Evolutionary conservation across 2,888 invertebrate genomes (phyloP).

Genomic region (Drosophila borealis): DNA sequence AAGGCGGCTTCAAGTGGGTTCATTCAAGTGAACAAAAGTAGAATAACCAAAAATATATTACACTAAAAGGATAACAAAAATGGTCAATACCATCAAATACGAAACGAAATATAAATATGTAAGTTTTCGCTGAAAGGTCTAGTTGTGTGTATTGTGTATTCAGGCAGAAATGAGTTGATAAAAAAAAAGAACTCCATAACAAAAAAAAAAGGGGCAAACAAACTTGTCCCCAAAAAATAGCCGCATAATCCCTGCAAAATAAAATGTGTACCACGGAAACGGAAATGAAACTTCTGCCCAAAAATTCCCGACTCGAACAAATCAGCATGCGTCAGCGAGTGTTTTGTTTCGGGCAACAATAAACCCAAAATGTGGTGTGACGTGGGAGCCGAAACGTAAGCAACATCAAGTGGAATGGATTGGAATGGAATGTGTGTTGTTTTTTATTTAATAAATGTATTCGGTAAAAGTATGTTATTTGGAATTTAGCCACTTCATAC

Average conservation of each 20-base stretch:
- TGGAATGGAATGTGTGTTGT: slow-evolving; percentile 1
- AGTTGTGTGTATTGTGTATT: slow-evolving; percentile 54
- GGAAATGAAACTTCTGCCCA: slow-evolving; percentile 24
- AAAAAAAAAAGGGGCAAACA: slow-evolving; percentile 20
- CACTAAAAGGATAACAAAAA: slow-evolving; percentile 34
- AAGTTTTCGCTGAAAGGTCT: slow-evolving; percentile 40
- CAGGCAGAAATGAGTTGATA: slow-evolving; percentile 65
- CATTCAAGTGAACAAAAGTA: slow-evolving; percentile 32
- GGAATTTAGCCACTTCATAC: neutral
- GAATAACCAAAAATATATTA: slow-evolving; percentile 29
- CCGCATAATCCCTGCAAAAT: slow-evolving; percentile 33
- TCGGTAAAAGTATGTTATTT: neutral
- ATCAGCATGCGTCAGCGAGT: slow-evolving; percentile 28
- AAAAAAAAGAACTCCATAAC: slow-evolving; percentile 38
- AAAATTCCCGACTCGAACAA: slow-evolving; percentile 3
- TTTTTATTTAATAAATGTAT: neutral
- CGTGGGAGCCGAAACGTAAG: neutral
- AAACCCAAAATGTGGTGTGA: slow-evolving; percentile 1
- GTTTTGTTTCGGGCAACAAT: slow-evolving; percentile 22
- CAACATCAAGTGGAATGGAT: neutral
- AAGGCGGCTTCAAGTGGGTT: slow-evolving; percentile 13
- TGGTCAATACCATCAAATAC: slow-evolving; percentile 15
- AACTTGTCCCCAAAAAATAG: slow-evolving; percentile 22
- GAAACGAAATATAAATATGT: slow-evolving; percentile 23
- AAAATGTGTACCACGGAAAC: slow-evolving; percentile 23